phyloP scores from a whole-genome alignment of 2,113 vertebrate genomes.

The Campylomormyrus numenius region DNA sequence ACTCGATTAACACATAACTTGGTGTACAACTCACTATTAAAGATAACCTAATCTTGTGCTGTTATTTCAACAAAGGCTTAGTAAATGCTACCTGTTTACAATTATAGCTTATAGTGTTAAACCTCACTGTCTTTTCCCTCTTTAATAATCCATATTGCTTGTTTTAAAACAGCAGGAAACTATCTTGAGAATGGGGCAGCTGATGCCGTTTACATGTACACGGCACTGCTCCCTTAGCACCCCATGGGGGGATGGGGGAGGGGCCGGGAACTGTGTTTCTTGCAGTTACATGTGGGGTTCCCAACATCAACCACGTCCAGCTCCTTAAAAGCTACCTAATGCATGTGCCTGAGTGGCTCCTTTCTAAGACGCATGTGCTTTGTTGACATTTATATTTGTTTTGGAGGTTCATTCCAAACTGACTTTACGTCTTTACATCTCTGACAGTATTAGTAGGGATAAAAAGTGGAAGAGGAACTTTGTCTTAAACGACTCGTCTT shows the following conservation, averaged over 20 bases:
- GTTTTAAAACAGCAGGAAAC: slow-evolving; percentile 32
- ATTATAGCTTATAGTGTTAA: not conserved
- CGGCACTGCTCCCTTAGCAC: slow-evolving; percentile 18
- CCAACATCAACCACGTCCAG: not conserved
- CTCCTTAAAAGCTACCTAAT: not conserved
- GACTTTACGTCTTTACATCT: not conserved
- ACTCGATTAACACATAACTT: not conserved
- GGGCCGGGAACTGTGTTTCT: slow-evolving; percentile 40
- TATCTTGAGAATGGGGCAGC: slow-evolving; percentile 32
- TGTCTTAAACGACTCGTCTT: not conserved
- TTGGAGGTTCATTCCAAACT: not conserved
- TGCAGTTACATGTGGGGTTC: slow-evolving; percentile 46
- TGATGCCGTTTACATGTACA: slow-evolving; percentile 31
- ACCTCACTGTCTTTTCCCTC: not conserved
- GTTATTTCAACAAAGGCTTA: not conserved
- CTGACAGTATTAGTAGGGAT: not conserved
- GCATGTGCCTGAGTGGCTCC: not conserved
- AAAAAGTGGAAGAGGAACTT: not conserved
- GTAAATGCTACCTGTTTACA: not conserved
- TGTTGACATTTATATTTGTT: not conserved
- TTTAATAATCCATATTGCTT: not conserved
- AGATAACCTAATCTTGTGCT: not conserved
- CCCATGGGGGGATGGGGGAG: slow-evolving; percentile 54
- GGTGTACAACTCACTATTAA: not conserved
- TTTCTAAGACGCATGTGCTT: not conserved